Evolutionary conservation across 2,888 invertebrate species (phyloP), one percentile per base, ranked within the genome.

Genomic region (Acronicta aceris): DNA sequence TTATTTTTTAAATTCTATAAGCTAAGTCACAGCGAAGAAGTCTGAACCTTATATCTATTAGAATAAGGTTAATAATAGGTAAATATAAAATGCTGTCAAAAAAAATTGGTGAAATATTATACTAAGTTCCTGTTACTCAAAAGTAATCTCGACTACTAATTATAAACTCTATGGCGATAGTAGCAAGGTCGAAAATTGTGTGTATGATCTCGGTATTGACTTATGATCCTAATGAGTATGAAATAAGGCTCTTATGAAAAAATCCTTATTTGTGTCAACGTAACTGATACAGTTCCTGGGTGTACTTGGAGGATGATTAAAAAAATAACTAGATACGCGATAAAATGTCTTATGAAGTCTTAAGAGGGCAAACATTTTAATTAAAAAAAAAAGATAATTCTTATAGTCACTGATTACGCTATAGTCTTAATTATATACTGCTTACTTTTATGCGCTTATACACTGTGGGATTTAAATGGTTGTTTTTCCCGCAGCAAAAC

Each of bases 171-270:
- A 16, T 27, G 10, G 8, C 30, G 13, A 17, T 21, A 16, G 13
- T 17, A 10, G 17, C 42, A 43, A 33, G 15, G 17, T 49, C 27
- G 27, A 25, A 15, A 43, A 45, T 61, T 46, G 36, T 3, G 21
- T 21, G 2, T 43, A 10, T 54, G 68, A 72, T 70, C 69, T 72
- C 68, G 56, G 38, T 57, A 53, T 54, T 66, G 61, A 66, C 54
- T 33, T 67, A 42, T 70, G 73, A 61, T 61, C 68, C 38, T 61
- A 66, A 61, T 27, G 7, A 42, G 41, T 61, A 47, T 12, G n/a
- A 0, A 0, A 5, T 21, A 21, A 72, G 47, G 36, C 54, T 71
- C 30, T 54, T 55, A 36, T 60, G 17, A 47, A 47, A 52, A 56
- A 15, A 43, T 16, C 25, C 27, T 57, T 46, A 48, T 56, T 40